These are phyloP conservation scores for Urophycis tenuis DNA, from an alignment of 2,797 vertebrate genomes.

Conservation along the genomic window DNA sequence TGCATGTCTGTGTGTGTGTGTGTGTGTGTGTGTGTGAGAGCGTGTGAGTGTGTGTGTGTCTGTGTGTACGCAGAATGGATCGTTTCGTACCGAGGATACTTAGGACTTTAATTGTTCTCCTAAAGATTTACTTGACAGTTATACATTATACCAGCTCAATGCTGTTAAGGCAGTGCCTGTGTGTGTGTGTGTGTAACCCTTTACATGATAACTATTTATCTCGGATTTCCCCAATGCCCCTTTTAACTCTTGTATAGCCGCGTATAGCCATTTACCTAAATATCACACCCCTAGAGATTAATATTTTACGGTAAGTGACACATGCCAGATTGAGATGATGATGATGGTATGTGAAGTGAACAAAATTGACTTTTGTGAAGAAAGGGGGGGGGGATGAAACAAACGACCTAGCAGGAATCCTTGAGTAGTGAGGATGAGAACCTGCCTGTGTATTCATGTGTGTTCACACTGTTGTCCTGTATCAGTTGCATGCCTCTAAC, in stretches of 20 bases:
- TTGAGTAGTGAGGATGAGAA: background rate
- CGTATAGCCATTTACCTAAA: conserved; percentile 33
- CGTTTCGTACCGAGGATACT: background rate
- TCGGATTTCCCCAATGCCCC: conserved; percentile 6
- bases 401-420: conserved; percentile 18
- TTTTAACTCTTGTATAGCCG: background rate
- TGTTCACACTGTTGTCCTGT: conserved; percentile 29
- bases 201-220: conserved; percentile 37
- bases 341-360: background rate
- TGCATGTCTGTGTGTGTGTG: background rate
- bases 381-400: background rate
- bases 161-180: background rate
- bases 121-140: too few species aligned
- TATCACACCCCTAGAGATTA: conserved; percentile 5
- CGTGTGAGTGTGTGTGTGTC: background rate
- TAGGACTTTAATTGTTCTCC: background rate
- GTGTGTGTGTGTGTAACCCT: conserved; percentile 11
- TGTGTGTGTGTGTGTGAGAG: background rate
- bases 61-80: background rate
- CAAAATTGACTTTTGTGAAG: background rate
- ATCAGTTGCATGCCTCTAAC: conserved; percentile 41
- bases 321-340: background rate
- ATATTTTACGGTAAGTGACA: background rate
- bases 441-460: conserved; percentile 34
- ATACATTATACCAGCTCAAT: background rate